Conservation (phyloP, 2,113 vertebrate species). For the Pleuronectes platessa region DNA sequence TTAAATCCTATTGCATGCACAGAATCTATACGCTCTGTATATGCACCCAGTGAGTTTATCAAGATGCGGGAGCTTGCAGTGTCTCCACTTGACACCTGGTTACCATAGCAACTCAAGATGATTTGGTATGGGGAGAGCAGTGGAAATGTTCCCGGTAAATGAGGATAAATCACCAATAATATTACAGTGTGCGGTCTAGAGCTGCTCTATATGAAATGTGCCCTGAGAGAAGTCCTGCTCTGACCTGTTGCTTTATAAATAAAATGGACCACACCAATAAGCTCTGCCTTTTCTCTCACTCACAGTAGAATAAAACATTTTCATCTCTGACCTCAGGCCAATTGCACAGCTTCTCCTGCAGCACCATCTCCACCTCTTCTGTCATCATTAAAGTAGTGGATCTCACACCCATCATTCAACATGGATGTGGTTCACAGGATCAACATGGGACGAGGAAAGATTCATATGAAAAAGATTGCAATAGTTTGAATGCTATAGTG, state of each 20-base stretch:
- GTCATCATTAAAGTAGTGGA: slow-evolving; percentile 15
- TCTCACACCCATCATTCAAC: not conserved
- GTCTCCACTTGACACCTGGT: slow-evolving; percentile 45
- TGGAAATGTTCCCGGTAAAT: slow-evolving; percentile 22
- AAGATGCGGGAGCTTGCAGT: not conserved
- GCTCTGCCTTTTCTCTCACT: slow-evolving; percentile 24
- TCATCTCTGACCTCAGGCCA: slow-evolving; percentile 31
- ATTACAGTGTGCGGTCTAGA: not conserved
- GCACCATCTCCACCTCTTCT: not conserved
- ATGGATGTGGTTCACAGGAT: not conserved
- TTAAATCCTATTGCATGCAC: not conserved
- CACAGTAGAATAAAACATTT: slow-evolving; percentile 9
- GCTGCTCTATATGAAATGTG: not conserved
- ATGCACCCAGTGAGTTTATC: not conserved
- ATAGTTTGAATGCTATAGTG: not conserved
- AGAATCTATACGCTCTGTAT: not conserved
- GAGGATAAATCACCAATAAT: slow-evolving; percentile 45
- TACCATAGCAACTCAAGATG: slow-evolving; percentile 49
- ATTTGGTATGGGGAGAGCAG: slow-evolving; percentile 20
- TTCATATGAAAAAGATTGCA: not conserved
- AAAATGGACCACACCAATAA: not conserved
- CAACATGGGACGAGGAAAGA: not conserved
- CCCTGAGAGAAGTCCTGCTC: not conserved
- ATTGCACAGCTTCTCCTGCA: not conserved
- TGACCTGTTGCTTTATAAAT: not conserved